phyloP scores from a whole-genome alignment of 2,797 vertebrate genomes.

The Poecilia wingei region DNA sequence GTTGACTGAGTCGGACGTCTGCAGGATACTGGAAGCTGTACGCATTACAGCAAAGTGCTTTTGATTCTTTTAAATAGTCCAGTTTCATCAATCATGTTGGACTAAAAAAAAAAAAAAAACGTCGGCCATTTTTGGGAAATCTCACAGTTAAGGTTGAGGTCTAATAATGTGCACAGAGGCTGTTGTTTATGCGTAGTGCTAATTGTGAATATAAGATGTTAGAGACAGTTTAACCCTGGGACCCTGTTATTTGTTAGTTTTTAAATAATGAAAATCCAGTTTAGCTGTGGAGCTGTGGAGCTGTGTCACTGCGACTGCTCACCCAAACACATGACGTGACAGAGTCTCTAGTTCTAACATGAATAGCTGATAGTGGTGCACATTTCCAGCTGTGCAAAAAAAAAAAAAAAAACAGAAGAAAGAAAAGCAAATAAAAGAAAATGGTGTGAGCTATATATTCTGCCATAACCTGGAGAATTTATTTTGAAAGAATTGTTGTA shows the following conservation, averaged over 20 bases:
- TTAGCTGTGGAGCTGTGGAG: background rate
- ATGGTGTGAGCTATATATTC: background rate
- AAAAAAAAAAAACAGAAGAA: background rate
- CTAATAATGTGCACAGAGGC: background rate
- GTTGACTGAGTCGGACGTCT: background rate
- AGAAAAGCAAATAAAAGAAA: background rate
- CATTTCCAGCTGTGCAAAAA: background rate
- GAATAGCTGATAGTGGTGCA: background rate
- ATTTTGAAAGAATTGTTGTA: background rate
- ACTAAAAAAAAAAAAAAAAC: background rate
- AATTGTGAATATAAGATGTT: background rate
- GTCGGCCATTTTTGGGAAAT: no score
- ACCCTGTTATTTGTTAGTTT: background rate
- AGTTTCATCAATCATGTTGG: background rate
- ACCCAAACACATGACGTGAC: background rate
- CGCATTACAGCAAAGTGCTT: background rate
- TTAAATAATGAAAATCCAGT: background rate
- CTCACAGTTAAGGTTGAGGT: background rate
- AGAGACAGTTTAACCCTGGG: background rate
- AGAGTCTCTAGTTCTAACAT: background rate
- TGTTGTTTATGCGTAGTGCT: background rate
- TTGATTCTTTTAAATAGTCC: background rate
- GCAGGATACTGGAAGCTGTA: background rate
- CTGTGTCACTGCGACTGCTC: background rate
- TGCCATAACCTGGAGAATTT: background rate